Evolutionary conservation across 2,888 invertebrate species (phyloP).

Genomic region (Drosophila seclusa): DNA sequence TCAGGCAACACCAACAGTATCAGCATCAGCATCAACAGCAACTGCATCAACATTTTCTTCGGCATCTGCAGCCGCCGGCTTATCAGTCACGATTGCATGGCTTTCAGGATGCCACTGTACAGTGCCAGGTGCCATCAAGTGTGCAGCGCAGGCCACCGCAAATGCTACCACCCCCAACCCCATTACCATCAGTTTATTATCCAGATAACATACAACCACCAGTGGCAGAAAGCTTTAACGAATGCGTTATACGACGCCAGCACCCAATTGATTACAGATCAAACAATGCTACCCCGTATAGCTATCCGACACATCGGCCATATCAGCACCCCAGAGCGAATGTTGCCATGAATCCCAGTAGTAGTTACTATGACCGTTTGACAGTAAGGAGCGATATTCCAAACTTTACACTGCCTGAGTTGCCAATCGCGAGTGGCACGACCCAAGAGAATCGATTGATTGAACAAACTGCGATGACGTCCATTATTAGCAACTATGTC

Average conservation of each 20-base stretch:
- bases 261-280: constrained; percentile 36
- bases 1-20: not conserved
- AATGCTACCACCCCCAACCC: constrained; percentile 1
- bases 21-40: constrained; percentile 15
- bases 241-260: constrained; percentile 20
- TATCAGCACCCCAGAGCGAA: not conserved
- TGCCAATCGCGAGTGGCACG: not conserved
- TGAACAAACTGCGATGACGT: constrained; percentile 43
- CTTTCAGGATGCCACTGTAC: constrained; percentile 44
- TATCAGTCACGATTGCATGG: constrained; percentile 37
- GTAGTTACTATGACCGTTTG: not conserved
- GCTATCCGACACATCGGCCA: not conserved
- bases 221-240: not conserved
- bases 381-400: not conserved
- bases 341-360: not conserved
- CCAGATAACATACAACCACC: constrained; percentile 1
- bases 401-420: constrained; percentile 1
- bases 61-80: constrained; percentile 27
- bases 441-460: constrained; percentile 18
- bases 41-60: constrained; percentile 18
- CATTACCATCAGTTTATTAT: not conserved
- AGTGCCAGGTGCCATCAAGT: constrained; percentile 4
- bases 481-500: constrained; percentile 46
- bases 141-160: not conserved
- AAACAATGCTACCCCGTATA: constrained; percentile 6